Evolutionary conservation across 2,113 vertebrate genomes (phyloP).

Genomic region (Coracopsis vasa): DNA sequence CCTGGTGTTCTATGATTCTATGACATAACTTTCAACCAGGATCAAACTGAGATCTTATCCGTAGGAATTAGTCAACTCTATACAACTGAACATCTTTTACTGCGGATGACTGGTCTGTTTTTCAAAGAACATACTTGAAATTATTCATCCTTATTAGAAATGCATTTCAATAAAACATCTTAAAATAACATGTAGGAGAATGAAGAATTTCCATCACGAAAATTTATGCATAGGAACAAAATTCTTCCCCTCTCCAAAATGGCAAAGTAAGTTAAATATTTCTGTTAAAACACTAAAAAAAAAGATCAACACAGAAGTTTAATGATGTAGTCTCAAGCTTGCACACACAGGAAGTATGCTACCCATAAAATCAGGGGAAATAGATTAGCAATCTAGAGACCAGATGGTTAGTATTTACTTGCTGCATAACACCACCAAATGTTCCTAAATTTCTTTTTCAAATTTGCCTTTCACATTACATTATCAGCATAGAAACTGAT

Average conservation of each 20-base stretch:
- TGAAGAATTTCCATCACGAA: background rate
- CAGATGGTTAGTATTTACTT: constrained; percentile 69
- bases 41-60: background rate
- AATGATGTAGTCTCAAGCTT: constrained; percentile 26
- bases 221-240: background rate
- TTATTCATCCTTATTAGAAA: background rate
- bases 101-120: background rate
- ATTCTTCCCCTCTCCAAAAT: background rate
- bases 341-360: constrained; percentile 44
- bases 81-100: background rate
- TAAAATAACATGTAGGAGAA: background rate
- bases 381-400: constrained; percentile 50
- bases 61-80: background rate
- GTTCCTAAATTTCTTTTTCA: constrained; percentile 58
- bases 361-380: constrained; percentile 48
- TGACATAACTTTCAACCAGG: background rate
- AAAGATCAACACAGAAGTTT: constrained; percentile 56
- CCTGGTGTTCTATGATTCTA: background rate
- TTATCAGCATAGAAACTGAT: constrained; percentile 14
- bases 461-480: constrained; percentile 46
- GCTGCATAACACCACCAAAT: constrained; percentile 65
- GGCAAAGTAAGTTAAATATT: constrained; percentile 1
- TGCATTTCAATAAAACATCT: background rate
- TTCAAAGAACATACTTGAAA: background rate
- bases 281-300: constrained; percentile 50